Conservation (phyloP, 2,888 invertebrate genomes). For the Tinea pellionella region DNA sequence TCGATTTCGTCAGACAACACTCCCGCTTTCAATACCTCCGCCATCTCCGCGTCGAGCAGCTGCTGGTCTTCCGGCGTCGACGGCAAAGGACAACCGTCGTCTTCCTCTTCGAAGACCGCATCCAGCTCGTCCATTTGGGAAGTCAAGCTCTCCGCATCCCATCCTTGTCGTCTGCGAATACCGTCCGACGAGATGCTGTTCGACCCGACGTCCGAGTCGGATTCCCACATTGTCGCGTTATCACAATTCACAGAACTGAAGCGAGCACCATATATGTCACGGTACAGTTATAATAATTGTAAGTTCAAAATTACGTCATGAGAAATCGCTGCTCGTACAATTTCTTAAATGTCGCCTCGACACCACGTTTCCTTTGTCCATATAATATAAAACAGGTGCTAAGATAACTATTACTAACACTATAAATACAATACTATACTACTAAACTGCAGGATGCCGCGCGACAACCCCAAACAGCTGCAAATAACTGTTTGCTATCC, state of each 20-base stretch:
- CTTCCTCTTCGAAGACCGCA: constrained; percentile 79
- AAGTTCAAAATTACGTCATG: constrained; percentile 58
- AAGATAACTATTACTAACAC: not conserved
- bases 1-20: constrained; percentile 87
- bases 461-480: constrained; percentile 24
- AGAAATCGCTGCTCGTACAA: constrained; percentile 27
- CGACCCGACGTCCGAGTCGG: constrained; percentile 55
- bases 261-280: constrained; percentile 30
- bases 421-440: not conserved
- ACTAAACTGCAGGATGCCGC: not conserved
- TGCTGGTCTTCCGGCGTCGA: constrained; percentile 89
- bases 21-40: constrained; percentile 86
- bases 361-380: constrained; percentile 6
- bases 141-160: constrained; percentile 59
- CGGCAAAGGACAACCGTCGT: constrained; percentile 85
- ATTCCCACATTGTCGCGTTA: constrained; percentile 53
- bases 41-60: constrained; percentile 87
- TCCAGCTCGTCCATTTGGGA: constrained; percentile 64
- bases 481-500: constrained; percentile 23
- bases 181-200: constrained; percentile 59
- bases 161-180: constrained; percentile 59
- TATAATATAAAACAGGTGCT: not conserved
- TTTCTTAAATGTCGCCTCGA: constrained; percentile 14
- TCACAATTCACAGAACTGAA: not conserved
- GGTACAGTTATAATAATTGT: constrained; percentile 37